Percentiles rank a stretch among this genome's conserved stretches.
Evolutionary conservation across 2,888 invertebrate species (phyloP).

Genomic region (Synanthedon andrenaeformis): DNA sequence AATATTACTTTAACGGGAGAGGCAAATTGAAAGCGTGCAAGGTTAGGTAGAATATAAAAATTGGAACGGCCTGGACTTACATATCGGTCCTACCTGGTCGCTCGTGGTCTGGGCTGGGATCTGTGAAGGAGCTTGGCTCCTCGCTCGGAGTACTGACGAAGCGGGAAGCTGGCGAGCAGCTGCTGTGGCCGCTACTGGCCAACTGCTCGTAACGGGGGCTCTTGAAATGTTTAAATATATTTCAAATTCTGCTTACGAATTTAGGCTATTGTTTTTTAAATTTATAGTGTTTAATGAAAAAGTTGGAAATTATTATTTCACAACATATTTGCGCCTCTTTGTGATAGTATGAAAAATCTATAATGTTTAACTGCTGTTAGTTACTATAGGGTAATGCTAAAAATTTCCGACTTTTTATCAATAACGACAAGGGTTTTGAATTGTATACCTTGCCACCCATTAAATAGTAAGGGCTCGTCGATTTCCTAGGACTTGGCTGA

Average conservation of each 20-base stretch:
- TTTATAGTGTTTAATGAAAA: no score
- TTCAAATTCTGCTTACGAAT: no score
- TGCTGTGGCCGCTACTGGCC: constrained; percentile 61
- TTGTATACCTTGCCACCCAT: constrained; percentile 56
- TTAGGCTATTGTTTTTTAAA: no score
- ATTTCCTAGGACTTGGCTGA: constrained; percentile 64
- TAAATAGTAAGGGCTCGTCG: constrained; percentile 58
- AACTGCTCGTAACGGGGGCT: constrained; percentile 65
- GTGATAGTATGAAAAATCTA: no score
- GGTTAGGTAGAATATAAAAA: constrained; percentile 26
- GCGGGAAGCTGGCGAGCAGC: constrained; percentile 52
- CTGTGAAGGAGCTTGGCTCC: constrained; percentile 50
- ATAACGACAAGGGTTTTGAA: not conserved
- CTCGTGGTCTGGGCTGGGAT: constrained; percentile 53
- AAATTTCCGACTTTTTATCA: no score
- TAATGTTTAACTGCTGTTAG: no score
- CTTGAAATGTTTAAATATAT: constrained; percentile 22
- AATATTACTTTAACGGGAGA: no score
- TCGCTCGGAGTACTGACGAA: constrained; percentile 54
- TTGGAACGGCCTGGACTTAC: constrained; percentile 68
- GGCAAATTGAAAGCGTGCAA: constrained; percentile 1
- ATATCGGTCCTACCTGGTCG: constrained; percentile 70
- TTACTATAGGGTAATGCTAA: no score
- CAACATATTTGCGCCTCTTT: no score
- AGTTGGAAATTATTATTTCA: no score